Evolutionary conservation across 1,140 invertebrate species (phyloP), one percentile per base, ranked within the genome.

Genomic region (Chironomus tepperi): DNA sequence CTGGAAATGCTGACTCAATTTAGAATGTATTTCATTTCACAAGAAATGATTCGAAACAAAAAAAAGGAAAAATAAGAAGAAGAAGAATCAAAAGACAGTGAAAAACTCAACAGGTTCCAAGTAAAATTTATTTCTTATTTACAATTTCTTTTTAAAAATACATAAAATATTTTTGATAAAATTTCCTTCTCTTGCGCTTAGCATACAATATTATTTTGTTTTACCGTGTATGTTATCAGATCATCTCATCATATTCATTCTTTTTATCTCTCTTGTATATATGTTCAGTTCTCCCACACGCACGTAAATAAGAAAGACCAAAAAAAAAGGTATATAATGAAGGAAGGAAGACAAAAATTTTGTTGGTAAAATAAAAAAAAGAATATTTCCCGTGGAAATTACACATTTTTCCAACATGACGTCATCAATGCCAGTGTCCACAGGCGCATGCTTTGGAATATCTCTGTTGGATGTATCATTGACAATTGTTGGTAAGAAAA

Each of bases 51-150:
- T n/a, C n/a, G n/a, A n/a, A n/a, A n/a, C n/a, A n/a, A n/a, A n/a
- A n/a, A n/a, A n/a, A n/a, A n/a, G n/a, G n/a, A n/a, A n/a, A n/a
- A n/a, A n/a, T n/a, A n/a, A n/a, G n/a, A n/a, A n/a, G n/a, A n/a
- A n/a, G n/a, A 57, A 15, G 3, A 57, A n/a, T n/a, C 12, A 57
- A 12, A 57, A 57, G 10, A 15, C 10, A 57, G 24, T 34, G 24
- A 34, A 34, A 34, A 10, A 21, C 16, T 70, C 65, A 70, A 70
- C 65, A 70, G 65, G 65, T 70, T 70, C 65, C 65, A 18, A 70
- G 65, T 70, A 70, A 19, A 70, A 70, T 70, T 70, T 70, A 70
- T 70, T 70, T 70, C 65, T 70, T 70, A 70, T 70, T 70, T 70
- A 70, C 65, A 70, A 70, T 16, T 70, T 70, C 19, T 70, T 18